These are phyloP conservation scores for Acanthurus leucopareius DNA, from an alignment of 2,797 vertebrate species.

Conservation along the genomic window DNA sequence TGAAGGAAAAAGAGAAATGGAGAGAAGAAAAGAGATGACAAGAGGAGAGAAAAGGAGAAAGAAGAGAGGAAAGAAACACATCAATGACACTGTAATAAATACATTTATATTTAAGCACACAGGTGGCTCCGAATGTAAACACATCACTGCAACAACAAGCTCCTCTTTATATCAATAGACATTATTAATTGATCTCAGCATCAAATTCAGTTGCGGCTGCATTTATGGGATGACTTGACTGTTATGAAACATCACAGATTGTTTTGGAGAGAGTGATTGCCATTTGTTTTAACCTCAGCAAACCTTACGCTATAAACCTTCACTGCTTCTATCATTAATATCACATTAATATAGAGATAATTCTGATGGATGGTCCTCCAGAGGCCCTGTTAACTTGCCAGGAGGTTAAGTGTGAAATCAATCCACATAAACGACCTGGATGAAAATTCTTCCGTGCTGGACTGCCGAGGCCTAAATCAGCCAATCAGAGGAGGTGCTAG, in stretches of 20 bases:
- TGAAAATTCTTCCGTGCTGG: conserved; percentile 67
- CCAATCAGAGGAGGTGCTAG: conserved; percentile 72
- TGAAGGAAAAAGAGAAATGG: conserved; percentile 19
- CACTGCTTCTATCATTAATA: conserved; percentile 77
- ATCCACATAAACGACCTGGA: conserved; percentile 81
- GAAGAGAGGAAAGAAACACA: no score
- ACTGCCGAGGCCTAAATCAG: conserved; percentile 67
- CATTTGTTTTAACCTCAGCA: conserved; percentile 19
- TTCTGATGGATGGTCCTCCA: conserved; percentile 71
- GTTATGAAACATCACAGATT: conserved; percentile 29
- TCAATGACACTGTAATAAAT: no score
- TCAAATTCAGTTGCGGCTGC: conserved; percentile 34
- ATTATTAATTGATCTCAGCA: conserved; percentile 51
- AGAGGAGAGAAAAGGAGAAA: conserved; percentile 31
- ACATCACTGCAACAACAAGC: conserved; percentile 7
- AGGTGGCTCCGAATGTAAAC: conserved; percentile 24
- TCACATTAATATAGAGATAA: conserved; percentile 80
- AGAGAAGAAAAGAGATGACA: conserved; percentile 19
- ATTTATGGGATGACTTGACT: conserved; percentile 29
- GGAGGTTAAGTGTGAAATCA: conserved; percentile 85
- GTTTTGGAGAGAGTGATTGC: conserved; percentile 61
- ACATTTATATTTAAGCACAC: conserved; percentile 18
- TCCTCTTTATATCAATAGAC: conserved; percentile 46
- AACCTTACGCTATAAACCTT: conserved; percentile 45
- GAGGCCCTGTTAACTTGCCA: conserved; percentile 71